Base-by-base conservation (phyloP, 2,888 invertebrate genomes). In the Junonia oenone region DNA sequence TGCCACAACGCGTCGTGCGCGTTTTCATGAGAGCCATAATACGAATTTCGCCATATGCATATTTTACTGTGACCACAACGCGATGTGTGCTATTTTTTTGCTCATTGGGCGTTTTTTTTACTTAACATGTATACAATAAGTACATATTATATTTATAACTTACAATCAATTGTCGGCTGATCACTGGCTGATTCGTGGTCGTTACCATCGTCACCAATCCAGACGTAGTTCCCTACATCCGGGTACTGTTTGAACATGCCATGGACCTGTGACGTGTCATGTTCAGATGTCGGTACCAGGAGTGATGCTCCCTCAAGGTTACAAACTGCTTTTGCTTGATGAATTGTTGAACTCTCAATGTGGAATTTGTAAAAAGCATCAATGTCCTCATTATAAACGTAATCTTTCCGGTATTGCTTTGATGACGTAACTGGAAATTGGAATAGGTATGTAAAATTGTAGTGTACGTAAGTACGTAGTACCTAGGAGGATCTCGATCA, bases 341-440 rank as follows among this genome's bases (percentile, higher is more conserved):
- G 29, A 0, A 15, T n/a, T 0, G 38, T 56, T 0, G n/a, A n/a
- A n/a, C 45, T 27, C 40, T 81, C 82, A 0, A 72, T 69, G 55
- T 86, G 85, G 0, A 86, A 64, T 57, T 86, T 86, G 67, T 85
- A 85, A 64, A 78, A 86, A 0, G 83, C 75, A 52, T 81, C 70
- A 0, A 78, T 71, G 31, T 66, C 68, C 0, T 37, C 43, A 48
- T 78, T 79, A 63, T 83, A 86, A 1, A 60, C 69, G 49, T 85
- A 86, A 59, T 86, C 86, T 0, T 56, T 45, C 0, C 86, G 73
- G 51, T 77, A 85, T 0, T 59, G 62, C 52, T 75, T 78, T 0
- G 60, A 62, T 6, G 6, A 55, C 17, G 19, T 26, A 1, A 17
- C 31, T n/a, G 31, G 31, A 22, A 22, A n/a, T n/a, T n/a, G n/a